Percentiles rank a stretch among this genome's conserved stretches.
Conservation (phyloP, 2,113 vertebrate genomes). For the Chinchilla lanigera region DNA sequence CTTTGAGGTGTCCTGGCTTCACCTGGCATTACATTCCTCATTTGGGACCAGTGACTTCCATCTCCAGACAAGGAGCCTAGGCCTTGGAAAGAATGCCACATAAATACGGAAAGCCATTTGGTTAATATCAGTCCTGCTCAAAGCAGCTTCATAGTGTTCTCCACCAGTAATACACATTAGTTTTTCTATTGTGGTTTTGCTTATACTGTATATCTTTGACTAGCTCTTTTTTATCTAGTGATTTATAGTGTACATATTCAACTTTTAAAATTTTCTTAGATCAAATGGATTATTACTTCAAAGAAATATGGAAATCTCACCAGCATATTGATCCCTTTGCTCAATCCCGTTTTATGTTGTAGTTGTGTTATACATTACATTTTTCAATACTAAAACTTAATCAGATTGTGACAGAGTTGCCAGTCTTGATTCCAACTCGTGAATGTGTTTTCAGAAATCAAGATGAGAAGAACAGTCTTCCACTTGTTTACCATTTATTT, state of each 20-base stretch:
- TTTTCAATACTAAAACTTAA: background rate
- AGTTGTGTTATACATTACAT: background rate
- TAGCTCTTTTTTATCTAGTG: background rate
- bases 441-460: background rate
- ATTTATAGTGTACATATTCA: background rate
- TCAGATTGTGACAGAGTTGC: background rate
- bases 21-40: too few species aligned
- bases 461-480: background rate
- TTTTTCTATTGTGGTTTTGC: background rate
- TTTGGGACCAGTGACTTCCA: too few species aligned
- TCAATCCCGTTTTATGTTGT: background rate
- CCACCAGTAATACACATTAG: background rate
- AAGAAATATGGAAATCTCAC: background rate
- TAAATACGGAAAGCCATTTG: too few species aligned
- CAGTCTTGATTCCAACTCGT: background rate
- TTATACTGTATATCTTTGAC: background rate
- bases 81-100: too few species aligned
- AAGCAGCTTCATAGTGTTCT: too few species aligned
- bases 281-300: background rate
- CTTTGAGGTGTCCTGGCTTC: too few species aligned
- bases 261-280: background rate
- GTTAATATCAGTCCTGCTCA: too few species aligned
- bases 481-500: background rate
- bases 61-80: too few species aligned
- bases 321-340: background rate